Conservation (phyloP, 2,797 vertebrate species). For the Heterohyrax brucei region DNA sequence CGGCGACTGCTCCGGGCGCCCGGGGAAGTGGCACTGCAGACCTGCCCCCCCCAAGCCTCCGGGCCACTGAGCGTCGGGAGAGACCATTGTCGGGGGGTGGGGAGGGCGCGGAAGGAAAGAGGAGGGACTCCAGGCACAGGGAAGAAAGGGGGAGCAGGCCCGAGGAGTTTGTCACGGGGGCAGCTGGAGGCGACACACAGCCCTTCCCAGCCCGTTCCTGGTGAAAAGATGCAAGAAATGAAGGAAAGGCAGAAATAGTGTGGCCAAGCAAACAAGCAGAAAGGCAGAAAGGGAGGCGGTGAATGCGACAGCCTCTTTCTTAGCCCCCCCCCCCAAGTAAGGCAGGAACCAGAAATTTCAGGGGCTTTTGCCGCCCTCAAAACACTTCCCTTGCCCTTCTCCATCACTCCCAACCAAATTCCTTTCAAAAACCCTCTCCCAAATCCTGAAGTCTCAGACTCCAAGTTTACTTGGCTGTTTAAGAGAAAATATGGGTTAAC, state of each 20-base stretch:
- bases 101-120: not conserved
- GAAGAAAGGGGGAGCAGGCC: not conserved
- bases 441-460: not conserved
- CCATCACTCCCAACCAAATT: not conserved
- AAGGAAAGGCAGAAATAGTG: not conserved
- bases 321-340: not conserved
- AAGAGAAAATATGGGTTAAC: not conserved
- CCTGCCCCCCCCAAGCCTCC: conserved; percentile 66
- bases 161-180: not conserved
- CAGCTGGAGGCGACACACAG: not conserved
- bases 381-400: not conserved
- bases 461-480: not conserved
- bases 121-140: not conserved
- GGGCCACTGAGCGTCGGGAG: conserved; percentile 70
- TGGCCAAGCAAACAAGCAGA: not conserved
- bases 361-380: not conserved
- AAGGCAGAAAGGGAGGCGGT: not conserved
- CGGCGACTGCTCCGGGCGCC: conserved; percentile 82
- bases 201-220: conserved; percentile 14
- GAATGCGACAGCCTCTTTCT: conserved; percentile 5
- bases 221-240: not conserved
- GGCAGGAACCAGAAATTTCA: not conserved
- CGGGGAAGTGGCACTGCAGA: conserved; percentile 81
- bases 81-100: conserved; percentile 81
- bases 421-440: not conserved